These are phyloP conservation scores for Neelides folsomi DNA, from an alignment of 2,888 invertebrate genomes.

Conservation along the genomic window DNA sequence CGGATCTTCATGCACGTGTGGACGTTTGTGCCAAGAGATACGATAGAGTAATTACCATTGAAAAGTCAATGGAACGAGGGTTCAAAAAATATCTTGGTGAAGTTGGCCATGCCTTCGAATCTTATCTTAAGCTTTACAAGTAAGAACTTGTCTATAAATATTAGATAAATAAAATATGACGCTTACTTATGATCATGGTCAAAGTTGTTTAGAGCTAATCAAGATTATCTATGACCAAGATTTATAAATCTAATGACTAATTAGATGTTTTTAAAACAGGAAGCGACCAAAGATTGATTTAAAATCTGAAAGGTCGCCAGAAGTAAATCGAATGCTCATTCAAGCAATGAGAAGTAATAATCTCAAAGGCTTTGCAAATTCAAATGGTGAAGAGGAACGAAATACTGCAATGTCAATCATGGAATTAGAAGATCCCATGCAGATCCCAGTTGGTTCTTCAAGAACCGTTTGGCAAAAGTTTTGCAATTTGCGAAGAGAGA, in stretches of 20 bases:
- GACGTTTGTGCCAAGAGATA: conserved; percentile 17
- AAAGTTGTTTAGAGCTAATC: neutral
- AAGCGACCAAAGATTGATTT: conserved; percentile 25
- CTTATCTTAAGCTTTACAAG: conserved; percentile 28
- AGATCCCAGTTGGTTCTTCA: conserved; percentile 29
- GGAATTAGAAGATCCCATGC: conserved; percentile 28
- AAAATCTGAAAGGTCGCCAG: conserved; percentile 16
- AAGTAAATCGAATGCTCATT: conserved; percentile 17
- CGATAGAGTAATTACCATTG: conserved; percentile 16
- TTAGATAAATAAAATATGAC: neutral
- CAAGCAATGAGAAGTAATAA: conserved; percentile 15
- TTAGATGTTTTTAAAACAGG: conserved; percentile 10
- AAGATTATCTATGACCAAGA: neutral
- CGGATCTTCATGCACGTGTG: conserved; percentile 17
- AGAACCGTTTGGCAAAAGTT: conserved; percentile 28
- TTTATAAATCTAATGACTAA: neutral
- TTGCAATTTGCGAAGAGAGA: conserved; percentile 18
- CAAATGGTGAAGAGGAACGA: conserved; percentile 22
- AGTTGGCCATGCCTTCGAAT: conserved; percentile 26
- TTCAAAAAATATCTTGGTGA: conserved; percentile 28
- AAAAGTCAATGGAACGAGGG: conserved; percentile 19
- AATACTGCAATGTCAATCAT: conserved; percentile 19
- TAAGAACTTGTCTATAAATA: conserved; percentile 5
- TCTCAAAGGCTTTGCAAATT: conserved; percentile 19
- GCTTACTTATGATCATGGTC: neutral